Base-by-base conservation (phyloP, 2,888 invertebrate genomes). In the Nemotelus pantherinus region DNA sequence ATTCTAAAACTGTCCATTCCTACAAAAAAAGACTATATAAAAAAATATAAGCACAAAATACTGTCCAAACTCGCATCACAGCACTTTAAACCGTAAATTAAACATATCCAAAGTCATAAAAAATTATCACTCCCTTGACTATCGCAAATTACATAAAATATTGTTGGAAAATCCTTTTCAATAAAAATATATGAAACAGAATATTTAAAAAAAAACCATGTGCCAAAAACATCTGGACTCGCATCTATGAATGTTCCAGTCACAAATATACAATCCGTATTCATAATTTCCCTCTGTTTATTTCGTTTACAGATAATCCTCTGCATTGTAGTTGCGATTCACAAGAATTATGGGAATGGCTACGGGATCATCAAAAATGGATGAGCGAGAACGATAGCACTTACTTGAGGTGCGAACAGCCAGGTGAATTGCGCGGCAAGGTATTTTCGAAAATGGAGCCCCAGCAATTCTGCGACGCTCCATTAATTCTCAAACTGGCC, bases 291-390 rank as follows among this genome's bases (percentile, higher is more conserved):
- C 25, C 44, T 63, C 60, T 45, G 77, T 77, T 76, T 47, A 44
- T 71, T 77, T 72, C 58, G 50, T 75, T 75, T 82, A 68, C 90
- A 95, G 96, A 94, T 85, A 97, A 97, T 88, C 96, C 97, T 64
- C 89, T 97, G 82, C 92, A 93, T 80, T 97, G 97, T 87, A 94
- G 93, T 84, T 97, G 97, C 86, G 95, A 96, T 85, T 92, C 95
- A 79, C 94, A 95, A 87, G 94, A 95, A 85, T 90, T 96, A 68
- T 96, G 97, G 95, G 94, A 93, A 88, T 97, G 96, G 97, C 90
- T 97, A 85, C 90, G 94, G 84, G 94, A 95, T 86, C 95, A 97
- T 88, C 91, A 93, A 84, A 95, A 95, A 88, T 87, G 87, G 87
- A 85, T 85, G 63, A 83, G 79, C 55, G 80, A 81, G 80, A 85